Evolutionary conservation across 2,797 vertebrate genomes (phyloP).

Genomic region (Picus viridis): DNA sequence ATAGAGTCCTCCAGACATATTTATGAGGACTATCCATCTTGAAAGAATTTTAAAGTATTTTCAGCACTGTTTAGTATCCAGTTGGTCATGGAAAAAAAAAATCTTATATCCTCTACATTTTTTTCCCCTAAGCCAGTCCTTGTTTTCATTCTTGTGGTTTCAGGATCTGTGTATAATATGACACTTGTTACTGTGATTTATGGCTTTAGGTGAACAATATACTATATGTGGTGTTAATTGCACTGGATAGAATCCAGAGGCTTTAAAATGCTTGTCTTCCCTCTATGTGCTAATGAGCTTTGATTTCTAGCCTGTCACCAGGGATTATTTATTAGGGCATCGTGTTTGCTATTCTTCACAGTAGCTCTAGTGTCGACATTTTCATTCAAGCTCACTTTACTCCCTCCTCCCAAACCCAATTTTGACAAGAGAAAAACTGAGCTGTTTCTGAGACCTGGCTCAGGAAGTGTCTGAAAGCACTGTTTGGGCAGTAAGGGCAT

Average conservation of each 20-base stretch:
- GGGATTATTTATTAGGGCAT: conserved; percentile 57
- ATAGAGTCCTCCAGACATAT: conserved; percentile 17
- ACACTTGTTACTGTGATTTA: conserved; percentile 57
- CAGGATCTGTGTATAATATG: conserved; percentile 18
- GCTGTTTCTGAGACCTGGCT: neutral
- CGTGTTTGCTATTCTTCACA: conserved; percentile 27
- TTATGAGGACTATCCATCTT: neutral
- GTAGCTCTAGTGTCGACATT: neutral
- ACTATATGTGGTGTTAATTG: conserved; percentile 54
- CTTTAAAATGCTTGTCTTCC: conserved; percentile 47
- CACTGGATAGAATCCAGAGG: conserved; percentile 66
- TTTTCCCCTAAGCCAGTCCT: conserved; percentile 52
- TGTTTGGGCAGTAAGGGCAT: neutral
- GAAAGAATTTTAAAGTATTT: neutral
- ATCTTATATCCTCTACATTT: conserved; percentile 3
- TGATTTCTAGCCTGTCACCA: conserved; percentile 65
- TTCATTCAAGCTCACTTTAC: neutral
- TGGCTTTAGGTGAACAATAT: conserved; percentile 53
- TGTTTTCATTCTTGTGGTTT: conserved; percentile 53
- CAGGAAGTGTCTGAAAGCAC: neutral
- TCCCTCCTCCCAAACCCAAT: neutral
- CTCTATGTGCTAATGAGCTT: conserved; percentile 43
- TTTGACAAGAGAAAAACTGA: neutral
- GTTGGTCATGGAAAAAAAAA: conserved; percentile 13
- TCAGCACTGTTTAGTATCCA: conserved; percentile 27